Evolutionary conservation across 92 coral and sea anemone species (phyloP), one percentile per base, ranked within the genome.

Genomic region (Palythoa heliodiscus): DNA sequence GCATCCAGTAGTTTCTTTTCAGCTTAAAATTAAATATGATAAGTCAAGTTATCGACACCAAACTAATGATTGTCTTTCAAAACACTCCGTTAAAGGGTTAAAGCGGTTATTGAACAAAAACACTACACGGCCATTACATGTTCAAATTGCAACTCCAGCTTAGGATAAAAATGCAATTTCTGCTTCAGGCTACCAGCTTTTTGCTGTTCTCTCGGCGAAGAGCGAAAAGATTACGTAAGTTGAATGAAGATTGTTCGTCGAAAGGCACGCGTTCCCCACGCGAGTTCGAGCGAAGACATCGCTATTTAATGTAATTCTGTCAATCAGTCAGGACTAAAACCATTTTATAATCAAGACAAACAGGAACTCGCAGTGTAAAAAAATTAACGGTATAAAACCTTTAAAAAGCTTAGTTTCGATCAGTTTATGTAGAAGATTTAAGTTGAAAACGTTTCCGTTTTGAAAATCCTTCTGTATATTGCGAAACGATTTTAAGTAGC

Each of bases 261-360:
- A 37, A 29, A 52, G 92, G 85, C 92, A 89, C 92, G 87, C 92
- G 92, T 80, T 52, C n/a, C 15, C 71, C 92, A 86, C 90, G 87
- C 89, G 87, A 70, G 19, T 76, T 22, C 47, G 19, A 13, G 63
- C 39, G 43, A 80, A 80, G 63, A 35, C 81, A 57, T 80, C 35
- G 52, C 39, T 47, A 17, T 67, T 67, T 15, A 11, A 54, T 25
- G 60, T 80, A 19, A 29, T 66, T 24, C 73, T 80, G 84, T 80
- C 84, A 80, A 80, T 80, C 84, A 80, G 6, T 3, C 23, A 43
- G 23, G 29, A 64, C 40, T 13, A 40, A 47, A 80, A 66, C 19
- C 15, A 14, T 23, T 64, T 64, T 37, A 73, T n/a, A 40, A 71
- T 17, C 76, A 9, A 43, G 15, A 43, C 57, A n/a, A 29, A 50